phyloP scores from a whole-genome alignment of 2,797 vertebrate species.

The Leptatherina wallacei region DNA sequence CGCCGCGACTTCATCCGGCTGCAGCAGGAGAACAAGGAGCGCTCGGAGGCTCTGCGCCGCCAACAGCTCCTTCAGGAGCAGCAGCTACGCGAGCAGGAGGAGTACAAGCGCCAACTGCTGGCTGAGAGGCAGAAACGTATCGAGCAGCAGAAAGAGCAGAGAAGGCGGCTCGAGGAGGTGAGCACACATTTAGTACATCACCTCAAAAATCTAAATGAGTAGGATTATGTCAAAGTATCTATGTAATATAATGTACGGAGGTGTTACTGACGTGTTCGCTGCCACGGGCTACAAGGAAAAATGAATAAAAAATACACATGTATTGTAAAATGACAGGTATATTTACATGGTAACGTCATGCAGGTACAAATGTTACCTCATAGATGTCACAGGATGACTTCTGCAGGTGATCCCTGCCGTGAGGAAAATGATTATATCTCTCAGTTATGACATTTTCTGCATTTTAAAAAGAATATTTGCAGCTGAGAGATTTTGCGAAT shows the following conservation, averaged over 20 bases:
- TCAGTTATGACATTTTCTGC: neutral
- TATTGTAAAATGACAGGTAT: too few species aligned
- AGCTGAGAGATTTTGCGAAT: neutral
- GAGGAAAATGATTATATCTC: too few species aligned
- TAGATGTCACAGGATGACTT: neutral
- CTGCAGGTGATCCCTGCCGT: neutral
- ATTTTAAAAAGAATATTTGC: neutral
- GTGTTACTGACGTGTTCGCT: too few species aligned
- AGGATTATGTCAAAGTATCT: too few species aligned
- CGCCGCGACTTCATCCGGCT: constrained; percentile 92
- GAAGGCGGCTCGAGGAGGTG: constrained; percentile 90
- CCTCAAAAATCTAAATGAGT: neutral
- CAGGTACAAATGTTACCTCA: neutral
- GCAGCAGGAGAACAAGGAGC: constrained; percentile 94
- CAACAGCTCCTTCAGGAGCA: constrained; percentile 89
- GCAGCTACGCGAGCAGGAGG: constrained; percentile 90
- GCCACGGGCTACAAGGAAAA: too few species aligned
- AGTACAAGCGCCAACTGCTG: constrained; percentile 90
- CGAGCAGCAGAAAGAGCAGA: constrained; percentile 93
- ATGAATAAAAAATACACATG: too few species aligned
- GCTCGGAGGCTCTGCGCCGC: constrained; percentile 87
- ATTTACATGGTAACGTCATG: too few species aligned
- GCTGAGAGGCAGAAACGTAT: constrained; percentile 92
- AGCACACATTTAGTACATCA: neutral
- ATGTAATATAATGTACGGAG: too few species aligned